Evolutionary conservation across 2,113 vertebrate species (phyloP), one percentile per base, ranked within the genome.

Genomic region (Baryphthengus martii): DNA sequence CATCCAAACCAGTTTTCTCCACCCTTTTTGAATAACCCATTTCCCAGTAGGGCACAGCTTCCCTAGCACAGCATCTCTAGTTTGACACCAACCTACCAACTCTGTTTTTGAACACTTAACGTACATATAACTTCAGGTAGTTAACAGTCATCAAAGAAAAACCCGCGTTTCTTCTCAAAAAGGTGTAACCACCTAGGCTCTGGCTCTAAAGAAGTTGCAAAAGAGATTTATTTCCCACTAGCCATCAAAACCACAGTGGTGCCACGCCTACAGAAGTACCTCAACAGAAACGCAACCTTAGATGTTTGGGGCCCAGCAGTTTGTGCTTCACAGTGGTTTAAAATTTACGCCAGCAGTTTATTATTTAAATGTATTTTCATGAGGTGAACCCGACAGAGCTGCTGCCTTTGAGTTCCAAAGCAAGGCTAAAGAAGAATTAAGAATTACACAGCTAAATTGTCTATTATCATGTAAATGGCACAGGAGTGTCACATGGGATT

Each of bases 401-500:
- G 50, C 74, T 92, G 90, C 84, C 85, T 78, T 78, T 0, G 2
- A 93, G 72, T 52, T 74, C 89, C 61, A 70, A 86, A 95, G 88
- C 21, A 58, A 91, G 1, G 21, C 73, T 95, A 37, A 85, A 87
- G 87, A 85, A 92, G 87, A 95, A 96, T 93, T 86, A 78, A 49
- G 88, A 94, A 93, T 90, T 85, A 94, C 86, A 88, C 94, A 90
- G 92, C 87, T 87, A 96, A 96, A 92, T 90, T 93, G 84, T 62
- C 55, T 63, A 92, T 95, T 97, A 65, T 96, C 96, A 97, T 92
- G 90, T 91, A 97, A 85, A 97, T 93, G 70, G 91, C 33, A 95
- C 80, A 82, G 58, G 94, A 93, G 86, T 29, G 81, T 91, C 93
- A 93, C 90, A 76, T 85, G 95, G 94, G 89, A 96, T 93, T 95